A percentile compares a stretch with the other conserved stretches of the same genome.
Conservation (phyloP, 2,888 invertebrate genomes). For the Leptinotarsa tumamoca region DNA sequence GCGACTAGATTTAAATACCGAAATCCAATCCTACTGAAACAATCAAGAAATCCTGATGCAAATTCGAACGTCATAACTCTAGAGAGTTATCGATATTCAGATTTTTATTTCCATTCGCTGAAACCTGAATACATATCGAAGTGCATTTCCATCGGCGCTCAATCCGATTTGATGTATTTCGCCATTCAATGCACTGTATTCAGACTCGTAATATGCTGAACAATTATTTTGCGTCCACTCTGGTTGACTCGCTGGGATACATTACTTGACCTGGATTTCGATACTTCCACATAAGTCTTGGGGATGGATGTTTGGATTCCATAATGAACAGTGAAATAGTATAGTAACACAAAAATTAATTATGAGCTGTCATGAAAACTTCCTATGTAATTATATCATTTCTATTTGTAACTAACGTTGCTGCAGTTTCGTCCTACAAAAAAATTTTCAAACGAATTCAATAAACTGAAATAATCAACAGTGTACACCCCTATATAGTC, state of each 20-base stretch:
- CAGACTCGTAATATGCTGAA: neutral
- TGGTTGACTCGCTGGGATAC: neutral
- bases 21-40: neutral
- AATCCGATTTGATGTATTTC: slow-evolving; percentile 1
- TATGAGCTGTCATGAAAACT: too few species aligned
- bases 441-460: too few species aligned
- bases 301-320: too few species aligned
- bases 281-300: neutral
- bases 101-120: neutral
- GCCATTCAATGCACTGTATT: neutral
- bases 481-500: too few species aligned
- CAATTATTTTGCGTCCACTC: neutral
- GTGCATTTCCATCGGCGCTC: neutral
- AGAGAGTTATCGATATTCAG: neutral
- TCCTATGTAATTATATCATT: too few species aligned
- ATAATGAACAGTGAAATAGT: too few species aligned
- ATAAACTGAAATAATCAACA: too few species aligned
- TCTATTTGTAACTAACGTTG: too few species aligned
- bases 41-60: slow-evolving; percentile 2
- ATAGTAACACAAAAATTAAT: too few species aligned
- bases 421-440: too few species aligned
- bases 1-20: neutral
- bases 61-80: slow-evolving; percentile 4
- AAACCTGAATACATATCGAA: neutral
- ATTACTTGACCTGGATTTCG: neutral